These are phyloP conservation scores for Anarsia innoxiella DNA, from an alignment of 2,888 invertebrate genomes.

Conservation along the genomic window DNA sequence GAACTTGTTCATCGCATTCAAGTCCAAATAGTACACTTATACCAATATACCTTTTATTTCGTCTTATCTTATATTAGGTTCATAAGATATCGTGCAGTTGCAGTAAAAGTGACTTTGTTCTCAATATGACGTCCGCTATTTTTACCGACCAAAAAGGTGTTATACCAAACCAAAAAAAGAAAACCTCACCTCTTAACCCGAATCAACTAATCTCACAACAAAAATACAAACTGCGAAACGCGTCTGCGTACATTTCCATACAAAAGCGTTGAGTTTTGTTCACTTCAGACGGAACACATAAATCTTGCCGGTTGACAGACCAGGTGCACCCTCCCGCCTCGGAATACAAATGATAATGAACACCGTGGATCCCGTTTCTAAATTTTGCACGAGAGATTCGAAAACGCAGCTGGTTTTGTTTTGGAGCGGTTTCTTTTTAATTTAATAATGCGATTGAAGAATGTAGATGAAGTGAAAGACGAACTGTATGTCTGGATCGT, in stretches of 20 bases:
- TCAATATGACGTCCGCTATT: too few relatives aligned
- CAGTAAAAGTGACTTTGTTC: too few relatives aligned
- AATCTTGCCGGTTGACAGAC: constrained; percentile 55
- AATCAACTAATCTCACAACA: constrained; percentile 1
- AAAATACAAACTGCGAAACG: constrained; percentile 14
- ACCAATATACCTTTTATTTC: too few relatives aligned
- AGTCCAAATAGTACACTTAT: too few relatives aligned
- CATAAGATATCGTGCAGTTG: too few relatives aligned
- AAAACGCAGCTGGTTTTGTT: constrained; percentile 18
- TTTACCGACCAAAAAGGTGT: too few relatives aligned
- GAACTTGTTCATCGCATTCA: too few relatives aligned
- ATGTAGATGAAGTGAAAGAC: too few relatives aligned
- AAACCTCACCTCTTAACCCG: not conserved
- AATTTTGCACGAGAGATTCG: constrained; percentile 23
- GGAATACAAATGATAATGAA: constrained; percentile 68
- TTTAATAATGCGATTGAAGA: too few relatives aligned
- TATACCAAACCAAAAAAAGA: not conserved
- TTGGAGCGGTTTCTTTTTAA: not conserved
- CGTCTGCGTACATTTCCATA: constrained; percentile 49
- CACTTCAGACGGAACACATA: constrained; percentile 43
- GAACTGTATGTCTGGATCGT: too few relatives aligned
- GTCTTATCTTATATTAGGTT: too few relatives aligned
- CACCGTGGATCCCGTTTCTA: constrained; percentile 28
- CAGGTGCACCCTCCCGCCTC: constrained; percentile 47
- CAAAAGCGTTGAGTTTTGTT: constrained; percentile 51